Base-by-base conservation (phyloP, 2,797 vertebrate genomes). In the Meda fulgida region DNA sequence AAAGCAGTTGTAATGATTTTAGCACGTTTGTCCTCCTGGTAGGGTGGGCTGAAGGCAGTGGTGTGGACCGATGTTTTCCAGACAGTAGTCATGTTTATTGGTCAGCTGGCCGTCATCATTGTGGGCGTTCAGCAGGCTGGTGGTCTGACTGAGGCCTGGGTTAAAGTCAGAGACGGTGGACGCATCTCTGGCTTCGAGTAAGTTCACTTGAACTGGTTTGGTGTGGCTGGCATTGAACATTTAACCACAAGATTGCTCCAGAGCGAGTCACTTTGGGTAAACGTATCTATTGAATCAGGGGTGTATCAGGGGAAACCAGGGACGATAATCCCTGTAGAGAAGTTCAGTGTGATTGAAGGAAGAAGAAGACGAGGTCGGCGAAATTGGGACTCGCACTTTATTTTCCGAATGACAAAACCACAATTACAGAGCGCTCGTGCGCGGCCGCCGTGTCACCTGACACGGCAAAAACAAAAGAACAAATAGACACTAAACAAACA, bases 21-120 rank as follows among this genome's bases (percentile, higher is more conserved):
- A 16, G 78, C 43, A 26, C 13, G 58, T 65, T 31, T 71, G 66
- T 84, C 66, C 14, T 21, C 4, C 26, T 70, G 29, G 31, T 92
- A 99, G 98, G 98, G 98, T 0, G 98, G 98, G 10, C 93, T 99
- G 90, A 99, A 98, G 92, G 98, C 97, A 0, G 98, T 99, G 81
- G 97, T 99, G 93, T 99, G 98, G 98, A 98, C 98, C 0, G 98
- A 99, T n/a, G 98, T 99, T 34, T 97, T 99, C 90, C 98, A 99
- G 95, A 98, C 97, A 0, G 31, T 96, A 71, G 97, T 99, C 91
- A 99, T 99, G 98, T 96, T 99, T 10, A 94, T 95, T 0, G 98
- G 98, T 80, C 98, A 99, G 95, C 91, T 99, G 89, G 96, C 96
- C 0, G 97, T 99, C 90, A 97, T 99, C 31, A 93, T 96, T 63